Evolutionary conservation across 1,140 invertebrate genomes (phyloP).

Genomic region (Gonioctena quinquepunctata): DNA sequence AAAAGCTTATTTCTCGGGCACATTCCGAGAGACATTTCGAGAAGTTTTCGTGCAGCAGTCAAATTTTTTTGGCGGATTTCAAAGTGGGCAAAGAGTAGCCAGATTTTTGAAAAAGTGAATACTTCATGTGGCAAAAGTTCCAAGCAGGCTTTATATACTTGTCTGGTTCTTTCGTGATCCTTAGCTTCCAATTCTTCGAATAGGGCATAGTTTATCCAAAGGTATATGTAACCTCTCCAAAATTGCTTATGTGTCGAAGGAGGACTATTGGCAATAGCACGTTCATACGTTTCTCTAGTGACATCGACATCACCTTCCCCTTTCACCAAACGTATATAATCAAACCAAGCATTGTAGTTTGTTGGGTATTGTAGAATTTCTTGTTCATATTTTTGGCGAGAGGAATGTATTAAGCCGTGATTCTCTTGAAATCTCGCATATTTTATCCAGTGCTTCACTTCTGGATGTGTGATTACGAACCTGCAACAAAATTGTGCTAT

Average conservation of each 20-base stretch:
- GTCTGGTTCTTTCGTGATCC: conserved; percentile 85
- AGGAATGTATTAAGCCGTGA: conserved; percentile 89
- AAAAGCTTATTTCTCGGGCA: conserved; percentile 98
- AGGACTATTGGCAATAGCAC: conserved; percentile 96
- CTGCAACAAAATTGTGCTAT: no score
- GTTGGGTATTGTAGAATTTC: conserved; percentile 92
- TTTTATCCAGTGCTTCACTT: conserved; percentile 97
- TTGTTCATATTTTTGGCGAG: conserved; percentile 96
- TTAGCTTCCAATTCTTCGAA: conserved; percentile 95
- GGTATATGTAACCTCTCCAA: conserved; percentile 97
- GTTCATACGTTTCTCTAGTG: conserved; percentile 93
- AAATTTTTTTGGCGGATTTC: conserved; percentile 96
- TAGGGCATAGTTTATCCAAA: conserved; percentile 99
- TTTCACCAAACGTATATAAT: conserved; percentile 93
- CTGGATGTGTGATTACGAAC: conserved; percentile 96
- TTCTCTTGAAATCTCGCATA: conserved; percentile 96
- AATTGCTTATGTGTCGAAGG: conserved; percentile 89
- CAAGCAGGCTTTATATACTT: conserved; percentile 92
- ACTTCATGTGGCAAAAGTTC: conserved; percentile 94
- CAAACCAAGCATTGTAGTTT: conserved; percentile 99
- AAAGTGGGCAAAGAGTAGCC: conserved; percentile 96
- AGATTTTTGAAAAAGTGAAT: conserved; percentile 99
- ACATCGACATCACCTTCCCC: conserved; percentile 83
- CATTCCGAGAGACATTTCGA: conserved; percentile 91
- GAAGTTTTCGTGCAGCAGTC: conserved; percentile 80